A percentile compares a stretch with the other conserved stretches of the same genome.
These are phyloP conservation scores for Prionailurus viverrinus DNA, from an alignment of 2,113 vertebrate species.

Conservation along the genomic window DNA sequence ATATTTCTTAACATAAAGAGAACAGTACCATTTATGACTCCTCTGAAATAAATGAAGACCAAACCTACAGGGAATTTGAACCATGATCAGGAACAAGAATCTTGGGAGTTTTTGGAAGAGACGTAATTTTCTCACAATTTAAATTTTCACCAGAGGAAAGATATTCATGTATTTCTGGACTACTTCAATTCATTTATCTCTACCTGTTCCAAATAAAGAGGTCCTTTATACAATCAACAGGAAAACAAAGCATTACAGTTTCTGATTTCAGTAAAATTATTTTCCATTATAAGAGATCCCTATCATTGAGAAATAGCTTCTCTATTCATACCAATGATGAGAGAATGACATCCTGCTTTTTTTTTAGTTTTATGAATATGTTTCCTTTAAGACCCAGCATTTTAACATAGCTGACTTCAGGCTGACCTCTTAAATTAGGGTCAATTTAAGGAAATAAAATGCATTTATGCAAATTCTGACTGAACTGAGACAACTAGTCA, in stretches of 20 bases:
- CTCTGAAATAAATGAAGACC: conserved; percentile 41
- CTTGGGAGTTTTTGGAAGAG: conserved; percentile 16
- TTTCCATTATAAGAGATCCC: conserved; percentile 17
- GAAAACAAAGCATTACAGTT: not conserved
- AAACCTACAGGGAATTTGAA: conserved; percentile 29
- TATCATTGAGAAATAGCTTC: conserved; percentile 45
- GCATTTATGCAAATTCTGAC: not conserved
- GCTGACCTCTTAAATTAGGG: not conserved
- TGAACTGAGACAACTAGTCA: not conserved
- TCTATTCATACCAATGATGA: not conserved
- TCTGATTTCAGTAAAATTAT: conserved; percentile 63
- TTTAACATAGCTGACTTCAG: conserved; percentile 15
- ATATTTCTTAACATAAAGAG: not conserved
- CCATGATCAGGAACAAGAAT: not conserved
- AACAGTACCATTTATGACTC: not conserved
- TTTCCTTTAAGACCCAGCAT: conserved; percentile 19
- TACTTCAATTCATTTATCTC: conserved; percentile 42
- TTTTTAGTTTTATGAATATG: not conserved
- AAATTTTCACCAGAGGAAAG: conserved; percentile 46
- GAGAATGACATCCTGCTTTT: conserved; percentile 36
- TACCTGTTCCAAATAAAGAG: not conserved
- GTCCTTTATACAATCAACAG: not conserved
- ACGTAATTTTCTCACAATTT: conserved; percentile 57
- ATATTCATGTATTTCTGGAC: conserved; percentile 5
- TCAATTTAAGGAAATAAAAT: conserved; percentile 27